Percentiles rank a stretch among this genome's conserved stretches.
Conservation (phyloP, 2,113 vertebrate species). For the Ctenomys sociabilis region DNA sequence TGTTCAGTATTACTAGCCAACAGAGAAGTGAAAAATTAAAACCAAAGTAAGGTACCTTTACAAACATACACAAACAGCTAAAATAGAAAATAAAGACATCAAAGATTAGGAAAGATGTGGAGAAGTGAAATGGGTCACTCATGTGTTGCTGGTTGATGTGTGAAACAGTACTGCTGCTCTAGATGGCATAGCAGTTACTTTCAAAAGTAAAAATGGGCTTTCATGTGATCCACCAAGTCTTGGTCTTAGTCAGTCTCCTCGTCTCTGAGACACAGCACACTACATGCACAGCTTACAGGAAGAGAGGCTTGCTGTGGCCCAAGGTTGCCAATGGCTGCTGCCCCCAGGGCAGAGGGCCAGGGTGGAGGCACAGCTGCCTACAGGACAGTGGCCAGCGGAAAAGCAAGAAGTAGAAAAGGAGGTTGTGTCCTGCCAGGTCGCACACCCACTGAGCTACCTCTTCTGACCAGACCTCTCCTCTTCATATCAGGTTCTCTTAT, state of each 20-base stretch:
- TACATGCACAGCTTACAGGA: neutral
- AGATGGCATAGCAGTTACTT: neutral
- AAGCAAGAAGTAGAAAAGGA: neutral
- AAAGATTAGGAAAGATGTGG: neutral
- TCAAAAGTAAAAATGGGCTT: slow-evolving; percentile 22
- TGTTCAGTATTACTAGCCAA: neutral
- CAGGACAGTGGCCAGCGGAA: neutral
- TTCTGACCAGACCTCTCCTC: neutral
- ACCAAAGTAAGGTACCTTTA: neutral
- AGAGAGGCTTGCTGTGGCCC: neutral
- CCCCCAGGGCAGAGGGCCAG: neutral
- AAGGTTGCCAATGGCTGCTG: neutral
- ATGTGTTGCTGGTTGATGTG: neutral
- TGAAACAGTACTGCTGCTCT: neutral
- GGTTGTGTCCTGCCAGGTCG: neutral
- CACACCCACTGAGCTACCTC: neutral
- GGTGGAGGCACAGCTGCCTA: neutral
- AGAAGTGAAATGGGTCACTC: neutral
- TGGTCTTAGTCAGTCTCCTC: neutral
- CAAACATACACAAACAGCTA: neutral
- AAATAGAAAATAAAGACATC: neutral
- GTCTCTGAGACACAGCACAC: neutral
- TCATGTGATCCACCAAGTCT: neutral
- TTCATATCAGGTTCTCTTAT: neutral
- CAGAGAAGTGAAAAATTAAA: slow-evolving; percentile 16